Percentiles rank a stretch among this genome's conserved stretches.
These are phyloP conservation scores for Drosophila pallidifrons DNA, from an alignment of 1,140 invertebrate genomes.

Conservation along the genomic window DNA sequence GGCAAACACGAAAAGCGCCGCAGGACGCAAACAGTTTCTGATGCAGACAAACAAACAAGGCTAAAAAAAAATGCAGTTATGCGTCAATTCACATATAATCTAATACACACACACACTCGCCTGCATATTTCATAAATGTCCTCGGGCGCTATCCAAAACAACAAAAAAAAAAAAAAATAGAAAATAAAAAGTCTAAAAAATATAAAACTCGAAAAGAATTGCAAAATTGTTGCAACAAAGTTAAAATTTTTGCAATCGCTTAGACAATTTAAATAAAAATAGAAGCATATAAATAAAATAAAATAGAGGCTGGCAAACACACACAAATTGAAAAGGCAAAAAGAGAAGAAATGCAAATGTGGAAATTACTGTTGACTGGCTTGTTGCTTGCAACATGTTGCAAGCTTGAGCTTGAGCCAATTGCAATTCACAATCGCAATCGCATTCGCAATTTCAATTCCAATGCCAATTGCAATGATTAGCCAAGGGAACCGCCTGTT, in stretches of 20 bases:
- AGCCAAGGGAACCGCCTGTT: constrained; percentile 58
- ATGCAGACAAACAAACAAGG: constrained; percentile 33
- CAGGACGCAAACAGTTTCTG: constrained; percentile 65
- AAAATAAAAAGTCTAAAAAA: constrained; percentile 6
- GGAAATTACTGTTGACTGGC: constrained; percentile 8
- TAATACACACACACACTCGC: constrained; percentile 7
- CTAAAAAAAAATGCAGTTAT: constrained; percentile 36
- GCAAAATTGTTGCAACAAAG: constrained; percentile 31
- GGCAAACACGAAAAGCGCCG: constrained; percentile 65
- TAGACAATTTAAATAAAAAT: constrained; percentile 33
- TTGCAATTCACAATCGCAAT: constrained; percentile 25
- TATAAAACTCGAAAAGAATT: constrained; percentile 8
- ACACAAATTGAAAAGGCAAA: constrained; percentile 21
- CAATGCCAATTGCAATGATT: constrained; percentile 56
- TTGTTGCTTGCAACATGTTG: constrained; percentile 71
- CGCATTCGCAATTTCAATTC: constrained; percentile 53
- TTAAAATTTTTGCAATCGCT: constrained; percentile 39
- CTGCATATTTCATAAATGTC: constrained; percentile 44
- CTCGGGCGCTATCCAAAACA: constrained; percentile 20
- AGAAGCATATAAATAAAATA: constrained; percentile 27
- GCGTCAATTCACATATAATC: constrained; percentile 32
- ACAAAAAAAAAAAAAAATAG: constrained; percentile 1
- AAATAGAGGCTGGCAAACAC: neutral
- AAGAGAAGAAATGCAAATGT: constrained; percentile 37
- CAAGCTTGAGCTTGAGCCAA: constrained; percentile 25